Conservation (phyloP, 2,888 invertebrate species). For the Aromia moschata region DNA sequence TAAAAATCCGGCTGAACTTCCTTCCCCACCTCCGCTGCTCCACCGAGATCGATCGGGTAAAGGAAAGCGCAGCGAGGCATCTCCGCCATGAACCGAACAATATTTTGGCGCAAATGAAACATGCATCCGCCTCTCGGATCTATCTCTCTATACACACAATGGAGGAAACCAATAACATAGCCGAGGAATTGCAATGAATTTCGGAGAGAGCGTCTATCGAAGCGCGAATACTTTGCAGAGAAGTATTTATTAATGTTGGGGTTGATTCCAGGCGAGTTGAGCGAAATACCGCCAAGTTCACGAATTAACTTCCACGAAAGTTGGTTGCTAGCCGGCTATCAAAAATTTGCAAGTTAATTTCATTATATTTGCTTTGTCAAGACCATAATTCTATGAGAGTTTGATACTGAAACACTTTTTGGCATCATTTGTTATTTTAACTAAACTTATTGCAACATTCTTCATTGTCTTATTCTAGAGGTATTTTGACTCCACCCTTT, state of each 20-base stretch:
- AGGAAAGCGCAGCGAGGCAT: neutral
- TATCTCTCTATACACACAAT: slow-evolving; percentile 18
- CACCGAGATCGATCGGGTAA: neutral
- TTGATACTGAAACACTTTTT: too few species aligned
- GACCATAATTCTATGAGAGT: too few species aligned
- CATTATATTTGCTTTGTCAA: too few species aligned
- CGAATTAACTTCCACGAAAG: neutral
- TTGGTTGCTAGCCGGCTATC: too few species aligned
- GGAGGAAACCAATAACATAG: slow-evolving; percentile 31
- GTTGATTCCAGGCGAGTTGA: slow-evolving; percentile 30
- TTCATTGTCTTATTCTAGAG: too few species aligned
- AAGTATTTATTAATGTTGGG: slow-evolving; percentile 54
- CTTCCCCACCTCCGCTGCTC: slow-evolving; percentile 11
- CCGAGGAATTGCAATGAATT: slow-evolving; percentile 25
- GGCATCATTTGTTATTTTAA: too few species aligned
- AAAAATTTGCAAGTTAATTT: too few species aligned
- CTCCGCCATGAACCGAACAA: neutral
- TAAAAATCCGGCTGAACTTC: too few species aligned
- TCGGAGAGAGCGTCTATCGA: slow-evolving; percentile 16
- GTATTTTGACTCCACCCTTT: too few species aligned
- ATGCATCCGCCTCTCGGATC: slow-evolving; percentile 21
- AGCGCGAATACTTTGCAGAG: slow-evolving; percentile 42
- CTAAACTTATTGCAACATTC: too few species aligned
- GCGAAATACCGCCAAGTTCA: slow-evolving; percentile 4
- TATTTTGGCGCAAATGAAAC: slow-evolving; percentile 14